Base-by-base conservation (phyloP, 2,113 vertebrate genomes). In the Scophthalmus maximus region DNA sequence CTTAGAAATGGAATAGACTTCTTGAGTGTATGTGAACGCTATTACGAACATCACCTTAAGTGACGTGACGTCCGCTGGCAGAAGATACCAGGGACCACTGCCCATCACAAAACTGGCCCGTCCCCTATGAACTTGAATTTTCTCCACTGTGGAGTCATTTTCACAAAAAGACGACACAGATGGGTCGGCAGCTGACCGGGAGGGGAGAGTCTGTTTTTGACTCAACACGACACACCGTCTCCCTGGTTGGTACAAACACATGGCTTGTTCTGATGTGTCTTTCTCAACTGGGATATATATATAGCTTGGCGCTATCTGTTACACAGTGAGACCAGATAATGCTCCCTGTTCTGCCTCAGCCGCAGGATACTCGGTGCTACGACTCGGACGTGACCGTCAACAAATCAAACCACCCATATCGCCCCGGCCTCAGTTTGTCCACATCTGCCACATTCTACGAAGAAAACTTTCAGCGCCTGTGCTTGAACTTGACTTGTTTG, bases 201-300 rank as follows among this genome's bases (percentile, higher is more conserved):
- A 52, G 44, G 44, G 46, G 17, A 49, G 30, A 78, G 56, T 79
- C 58, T 70, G 70, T 74, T 87, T 84, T 85, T 44, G 1, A 68
- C 29, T 64, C 42, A 71, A 74, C 67, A 62, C 53, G 55, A 69
- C 50, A 51, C 68, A 64, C 73, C 36, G 68, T 65, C 51, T 74
- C 55, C 58, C 66, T 60, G 55, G 55, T 36, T 62, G 53, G 77
- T 82, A 49, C 72, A 74, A 69, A 68, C 61, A 79, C 84, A 78
- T 40, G 38, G 70, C 67, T 47, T 63, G 57, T 73, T 81, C 78
- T 77, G 79, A 85, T 71, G 64, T 80, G 87, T 85, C 78, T 89
- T 75, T 87, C 85, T 90, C 76, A 79, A 80, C 53, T 18, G 51
- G 65, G 71, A 63, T 93, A 92, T 90, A 92, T 89, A 89, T 82